Conservation (phyloP, 1,140 invertebrate species). For the Helicoverpa armigera region DNA sequence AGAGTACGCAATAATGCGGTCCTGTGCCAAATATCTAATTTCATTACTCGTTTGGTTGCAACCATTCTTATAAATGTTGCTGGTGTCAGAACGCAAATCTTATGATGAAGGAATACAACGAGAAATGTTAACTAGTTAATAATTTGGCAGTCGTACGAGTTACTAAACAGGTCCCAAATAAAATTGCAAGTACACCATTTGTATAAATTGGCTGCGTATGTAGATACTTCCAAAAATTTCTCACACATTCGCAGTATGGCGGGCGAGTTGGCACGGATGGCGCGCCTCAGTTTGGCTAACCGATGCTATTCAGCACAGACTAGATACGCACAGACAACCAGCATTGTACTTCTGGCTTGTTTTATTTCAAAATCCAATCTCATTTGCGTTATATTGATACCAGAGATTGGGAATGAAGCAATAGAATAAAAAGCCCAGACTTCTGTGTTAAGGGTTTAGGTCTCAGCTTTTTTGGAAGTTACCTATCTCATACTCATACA, state of each 20-base stretch:
- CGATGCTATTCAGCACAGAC: not conserved
- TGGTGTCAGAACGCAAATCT: not conserved
- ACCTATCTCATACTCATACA: too few species aligned
- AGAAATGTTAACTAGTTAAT: not conserved
- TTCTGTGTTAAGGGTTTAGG: too few species aligned
- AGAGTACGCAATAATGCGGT: not conserved
- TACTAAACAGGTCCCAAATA: too few species aligned
- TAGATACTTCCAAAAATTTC: not conserved
- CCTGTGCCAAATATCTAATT: not conserved
- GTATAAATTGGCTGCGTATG: too few species aligned
- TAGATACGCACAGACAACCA: not conserved
- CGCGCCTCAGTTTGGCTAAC: conserved; percentile 2
- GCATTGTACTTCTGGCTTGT: not conserved
- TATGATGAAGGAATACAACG: not conserved
- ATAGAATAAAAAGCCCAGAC: too few species aligned
- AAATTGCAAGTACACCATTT: too few species aligned
- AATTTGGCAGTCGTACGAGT: too few species aligned
- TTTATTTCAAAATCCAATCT: too few species aligned
- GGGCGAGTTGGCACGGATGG: not conserved
- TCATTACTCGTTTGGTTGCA: not conserved
- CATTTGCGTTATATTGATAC: too few species aligned
- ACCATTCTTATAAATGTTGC: too few species aligned
- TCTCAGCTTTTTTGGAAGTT: too few species aligned
- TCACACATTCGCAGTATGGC: conserved; percentile 15
- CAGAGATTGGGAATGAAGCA: too few species aligned